Base-by-base conservation (phyloP, 2,888 invertebrate genomes). In the Hipparchia semele region DNA sequence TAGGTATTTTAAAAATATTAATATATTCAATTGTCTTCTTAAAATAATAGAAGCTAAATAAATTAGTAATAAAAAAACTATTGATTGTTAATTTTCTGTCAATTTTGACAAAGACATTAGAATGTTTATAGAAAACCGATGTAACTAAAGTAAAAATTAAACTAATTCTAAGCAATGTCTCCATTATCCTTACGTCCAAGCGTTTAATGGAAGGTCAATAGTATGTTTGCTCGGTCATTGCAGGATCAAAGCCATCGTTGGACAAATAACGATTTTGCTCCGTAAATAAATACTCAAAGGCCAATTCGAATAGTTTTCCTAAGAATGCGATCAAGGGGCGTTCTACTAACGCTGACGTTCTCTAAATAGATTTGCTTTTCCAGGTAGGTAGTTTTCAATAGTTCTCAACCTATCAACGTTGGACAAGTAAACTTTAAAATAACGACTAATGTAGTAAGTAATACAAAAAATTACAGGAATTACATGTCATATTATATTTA, bases 191-290 rank as follows among this genome's bases (percentile, higher is more conserved):
- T 65, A 74, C 83, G 23, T 67, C 12, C 70, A 78, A 85, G 84
- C 87, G 86, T 86, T 87, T 79, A 79, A 81, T 81, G 82, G 83
- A 85, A 86, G 85, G 88, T 89, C 91, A 90, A 87, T 87, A 86
- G 86, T 85, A 80, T 84, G 83, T 90, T 90, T 89, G 87, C 79
- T 77, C 80, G 83, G 88, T 87, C 87, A 89, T 84, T 86, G 86
- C 84, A 81, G 87, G 91, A 91, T 92, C 92, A 92, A 92, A 92
- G 92, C 86, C 86, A 88, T 87, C 83, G 87, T 84, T 87, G 90
- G 90, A 90, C 91, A 91, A 91, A 92, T 92, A 92, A 93, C 91
- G 88, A 91, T 91, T 91, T 89, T 75, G 88, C 89, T 91, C 87
- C 87, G 90, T 90, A 91, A 92, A 92, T 91, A 91, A 89, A 91